These are phyloP conservation scores for Drosophila orosa DNA, from an alignment of 1,140 invertebrate species.

Conservation along the genomic window DNA sequence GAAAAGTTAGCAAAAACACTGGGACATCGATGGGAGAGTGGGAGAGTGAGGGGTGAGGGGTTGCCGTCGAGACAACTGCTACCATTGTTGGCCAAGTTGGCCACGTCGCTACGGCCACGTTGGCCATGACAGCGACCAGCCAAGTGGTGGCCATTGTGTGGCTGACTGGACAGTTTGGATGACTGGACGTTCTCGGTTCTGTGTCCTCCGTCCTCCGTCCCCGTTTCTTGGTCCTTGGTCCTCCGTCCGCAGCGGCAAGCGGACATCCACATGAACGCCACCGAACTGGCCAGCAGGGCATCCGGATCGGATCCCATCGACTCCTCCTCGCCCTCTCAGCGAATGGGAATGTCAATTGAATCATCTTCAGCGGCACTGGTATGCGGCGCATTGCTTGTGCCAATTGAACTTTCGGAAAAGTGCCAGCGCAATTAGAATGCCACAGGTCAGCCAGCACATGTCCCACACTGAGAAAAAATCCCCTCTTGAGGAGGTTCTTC, in stretches of 20 bases:
- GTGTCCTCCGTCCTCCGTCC: not conserved
- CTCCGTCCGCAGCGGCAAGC: slow-evolving; percentile 26
- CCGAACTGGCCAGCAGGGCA: slow-evolving; percentile 20
- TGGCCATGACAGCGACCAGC: slow-evolving; percentile 60
- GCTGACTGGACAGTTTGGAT: slow-evolving; percentile 52
- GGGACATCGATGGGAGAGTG: not conserved
- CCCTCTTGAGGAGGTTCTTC: not conserved
- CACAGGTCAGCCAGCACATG: slow-evolving; percentile 23
- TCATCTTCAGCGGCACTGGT: slow-evolving; percentile 49
- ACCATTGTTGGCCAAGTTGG: slow-evolving; percentile 49
- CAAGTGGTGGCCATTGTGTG: slow-evolving; percentile 72
- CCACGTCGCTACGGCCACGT: slow-evolving; percentile 38
- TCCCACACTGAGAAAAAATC: not conserved
- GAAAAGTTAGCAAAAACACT: slow-evolving; percentile 50
- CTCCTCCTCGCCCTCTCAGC: slow-evolving; percentile 23
- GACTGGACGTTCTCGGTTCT: slow-evolving; percentile 34
- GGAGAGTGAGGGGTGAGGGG: not conserved
- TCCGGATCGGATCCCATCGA: slow-evolving; percentile 32
- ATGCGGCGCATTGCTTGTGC: slow-evolving; percentile 48
- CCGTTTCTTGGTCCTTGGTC: slow-evolving; percentile 8
- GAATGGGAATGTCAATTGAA: slow-evolving; percentile 72
- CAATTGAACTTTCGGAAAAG: slow-evolving; percentile 62
- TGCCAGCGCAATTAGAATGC: slow-evolving; percentile 62
- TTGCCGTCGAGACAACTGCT: slow-evolving; percentile 12
- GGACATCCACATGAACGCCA: slow-evolving; percentile 61